phyloP scores from a whole-genome alignment of 1,140 invertebrate genomes.

The Sinella curviseta region DNA sequence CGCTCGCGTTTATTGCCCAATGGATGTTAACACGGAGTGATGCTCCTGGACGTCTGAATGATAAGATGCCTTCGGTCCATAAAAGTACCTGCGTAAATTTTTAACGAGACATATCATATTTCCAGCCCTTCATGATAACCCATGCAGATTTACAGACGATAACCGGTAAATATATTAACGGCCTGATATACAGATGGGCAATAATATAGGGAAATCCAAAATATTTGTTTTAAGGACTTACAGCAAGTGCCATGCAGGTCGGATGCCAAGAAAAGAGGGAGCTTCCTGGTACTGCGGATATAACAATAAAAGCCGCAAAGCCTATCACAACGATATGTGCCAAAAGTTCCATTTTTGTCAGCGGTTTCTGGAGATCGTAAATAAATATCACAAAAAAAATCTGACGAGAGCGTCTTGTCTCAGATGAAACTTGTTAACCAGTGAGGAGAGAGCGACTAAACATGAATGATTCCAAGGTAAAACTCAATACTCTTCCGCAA shows the following conservation, averaged over 20 bases:
- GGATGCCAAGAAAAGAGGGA: slow-evolving; percentile 39
- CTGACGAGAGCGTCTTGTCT: too few relatives aligned
- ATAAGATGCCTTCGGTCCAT: slow-evolving; percentile 8
- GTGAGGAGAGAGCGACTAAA: too few relatives aligned
- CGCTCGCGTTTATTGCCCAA: slow-evolving; percentile 12
- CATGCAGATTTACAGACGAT: too few relatives aligned
- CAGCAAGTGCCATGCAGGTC: slow-evolving; percentile 35
- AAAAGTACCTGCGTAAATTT: not conserved
- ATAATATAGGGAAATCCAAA: slow-evolving; percentile 8
- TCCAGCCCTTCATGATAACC: too few relatives aligned
- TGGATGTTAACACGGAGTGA: slow-evolving; percentile 3
- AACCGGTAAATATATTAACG: too few relatives aligned
- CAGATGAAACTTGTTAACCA: too few relatives aligned
- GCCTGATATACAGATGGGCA: too few relatives aligned
- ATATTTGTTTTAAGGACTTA: slow-evolving; percentile 17
- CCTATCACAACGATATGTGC: slow-evolving; percentile 15
- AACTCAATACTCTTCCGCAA: too few relatives aligned
- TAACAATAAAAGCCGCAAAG: slow-evolving; percentile 25
- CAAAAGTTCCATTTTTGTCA: slow-evolving; percentile 19
- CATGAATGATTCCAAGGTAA: too few relatives aligned
- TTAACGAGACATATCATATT: too few relatives aligned
- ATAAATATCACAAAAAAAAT: too few relatives aligned
- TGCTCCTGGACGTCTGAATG: not conserved
- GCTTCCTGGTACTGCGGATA: slow-evolving; percentile 25
- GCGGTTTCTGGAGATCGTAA: too few relatives aligned